Base-by-base conservation (phyloP, 2,113 vertebrate species). In the Semicossyphus pulcher region DNA sequence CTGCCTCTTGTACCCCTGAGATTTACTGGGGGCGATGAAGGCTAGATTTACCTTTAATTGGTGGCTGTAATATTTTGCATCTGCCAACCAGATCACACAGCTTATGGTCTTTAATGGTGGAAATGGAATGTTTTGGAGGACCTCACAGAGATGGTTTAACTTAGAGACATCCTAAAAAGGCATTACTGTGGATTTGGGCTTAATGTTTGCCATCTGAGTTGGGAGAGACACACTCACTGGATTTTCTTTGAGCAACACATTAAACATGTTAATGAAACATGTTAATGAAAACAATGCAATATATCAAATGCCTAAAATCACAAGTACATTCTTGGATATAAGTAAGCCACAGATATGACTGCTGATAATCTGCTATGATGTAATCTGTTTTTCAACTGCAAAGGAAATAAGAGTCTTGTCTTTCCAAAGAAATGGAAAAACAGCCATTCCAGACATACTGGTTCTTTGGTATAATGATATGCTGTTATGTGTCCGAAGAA, bases 21-120 rank as follows among this genome's bases (percentile, higher is more conserved):
- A 92, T 92, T 90, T 84, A 92, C 76, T 75, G 80, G 51, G 51
- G 80, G 12, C 83, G 77, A 87, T 88, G 91, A 90, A 90, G 82
- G 65, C 79, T 72, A 75, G 78, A 81, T 90, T 89, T 88, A 91
- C 90, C 86, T 91, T 92, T 86, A 91, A 86, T 91, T 87, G 83
- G 67, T 87, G 70, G 32, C 71, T 79, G 79, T 83, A 86, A 86
- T 88, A 88, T 86, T 85, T 74, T 89, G 81, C 90, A 92, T 92
- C 89, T 93, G 90, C 83, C 71, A 80, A 59, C 83, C 89, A 92
- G 88, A 91, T 87, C 68, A 28, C 42, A 14, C 53, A 78, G 77
- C 76, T 88, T 84, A 89, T 86, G 60, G 60, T 82, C 63, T 86
- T 89, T 78, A 74, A 70, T 72, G 54, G 66, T 78, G 76, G 77